Conservation (phyloP, 2,113 vertebrate species). For the Cygnus buccinator region DNA sequence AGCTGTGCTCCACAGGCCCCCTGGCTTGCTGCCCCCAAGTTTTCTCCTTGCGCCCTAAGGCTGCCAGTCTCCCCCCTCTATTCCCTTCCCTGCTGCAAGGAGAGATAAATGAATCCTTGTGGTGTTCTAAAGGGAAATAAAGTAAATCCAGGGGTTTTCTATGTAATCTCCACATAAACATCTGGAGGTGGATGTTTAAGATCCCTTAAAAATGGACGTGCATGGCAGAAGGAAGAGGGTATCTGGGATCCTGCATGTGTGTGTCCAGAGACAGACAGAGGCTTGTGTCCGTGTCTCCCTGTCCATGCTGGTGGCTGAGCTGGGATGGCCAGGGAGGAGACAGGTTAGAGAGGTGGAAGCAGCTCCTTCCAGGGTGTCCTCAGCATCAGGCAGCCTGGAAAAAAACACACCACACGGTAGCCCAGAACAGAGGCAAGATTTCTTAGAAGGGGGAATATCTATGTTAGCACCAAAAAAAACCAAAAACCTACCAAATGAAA, state of each 20-base stretch:
- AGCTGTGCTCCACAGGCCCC: neutral
- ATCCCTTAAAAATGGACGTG: neutral
- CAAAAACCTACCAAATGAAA: neutral
- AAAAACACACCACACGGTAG: neutral
- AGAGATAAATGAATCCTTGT: neutral
- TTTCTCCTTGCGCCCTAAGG: neutral
- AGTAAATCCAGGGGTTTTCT: neutral
- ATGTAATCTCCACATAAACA: neutral
- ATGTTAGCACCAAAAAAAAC: neutral
- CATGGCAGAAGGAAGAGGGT: neutral
- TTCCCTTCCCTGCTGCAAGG: neutral
- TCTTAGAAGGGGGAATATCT: neutral
- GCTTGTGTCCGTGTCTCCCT: neutral
- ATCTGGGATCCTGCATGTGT: neutral
- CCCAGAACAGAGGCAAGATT: neutral
- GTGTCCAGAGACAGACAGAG: neutral
- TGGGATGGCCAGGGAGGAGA: neutral
- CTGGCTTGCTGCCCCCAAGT: neutral
- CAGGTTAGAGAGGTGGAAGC: neutral
- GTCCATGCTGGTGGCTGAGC: neutral
- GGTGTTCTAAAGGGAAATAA: neutral
- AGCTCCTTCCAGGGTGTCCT: neutral
- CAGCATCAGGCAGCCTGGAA: neutral
- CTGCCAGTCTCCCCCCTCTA: neutral
- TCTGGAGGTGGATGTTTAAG: neutral